Evolutionary conservation across 2,888 invertebrate species (phyloP).

Genomic region (Philopedon plagiatum): DNA sequence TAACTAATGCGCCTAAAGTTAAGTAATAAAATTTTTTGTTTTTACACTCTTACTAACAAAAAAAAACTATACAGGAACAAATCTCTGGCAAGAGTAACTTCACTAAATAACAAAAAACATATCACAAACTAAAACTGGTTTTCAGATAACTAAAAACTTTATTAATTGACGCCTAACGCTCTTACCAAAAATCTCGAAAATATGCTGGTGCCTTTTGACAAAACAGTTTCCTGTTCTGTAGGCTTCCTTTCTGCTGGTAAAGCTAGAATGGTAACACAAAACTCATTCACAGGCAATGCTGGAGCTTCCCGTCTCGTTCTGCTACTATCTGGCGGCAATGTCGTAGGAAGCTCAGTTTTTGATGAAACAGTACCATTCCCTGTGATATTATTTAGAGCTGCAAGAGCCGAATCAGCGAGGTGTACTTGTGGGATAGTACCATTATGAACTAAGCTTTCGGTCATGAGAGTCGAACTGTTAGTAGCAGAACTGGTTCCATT

Average conservation of each 20-base stretch:
- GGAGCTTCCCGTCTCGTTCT: slow-evolving; percentile 48
- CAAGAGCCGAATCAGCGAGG: slow-evolving; percentile 31
- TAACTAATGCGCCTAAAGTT: too few relatives aligned
- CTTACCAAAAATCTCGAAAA: slow-evolving; percentile 57
- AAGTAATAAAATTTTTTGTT: too few relatives aligned
- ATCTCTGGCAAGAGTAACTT: background rate
- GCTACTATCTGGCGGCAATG: slow-evolving; percentile 26
- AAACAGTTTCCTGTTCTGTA: slow-evolving; percentile 57
- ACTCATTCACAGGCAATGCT: slow-evolving; percentile 52
- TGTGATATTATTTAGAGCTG: slow-evolving; percentile 20
- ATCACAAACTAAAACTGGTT: background rate
- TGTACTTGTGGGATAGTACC: slow-evolving; percentile 25
- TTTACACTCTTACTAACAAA: background rate
- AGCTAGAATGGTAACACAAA: slow-evolving; percentile 62
- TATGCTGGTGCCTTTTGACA: slow-evolving; percentile 53
- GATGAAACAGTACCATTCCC: slow-evolving; percentile 1
- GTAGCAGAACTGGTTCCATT: slow-evolving; percentile 17
- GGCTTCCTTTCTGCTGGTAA: slow-evolving; percentile 58
- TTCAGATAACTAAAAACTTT: background rate
- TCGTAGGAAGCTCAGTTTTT: background rate
- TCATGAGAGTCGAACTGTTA: slow-evolving; percentile 44
- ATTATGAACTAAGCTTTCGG: slow-evolving; percentile 28
- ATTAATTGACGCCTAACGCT: slow-evolving; percentile 54
- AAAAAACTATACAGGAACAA: background rate
- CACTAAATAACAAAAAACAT: background rate